phyloP scores from a whole-genome alignment of 2,888 invertebrate genomes.

The Plutella xylostella region DNA sequence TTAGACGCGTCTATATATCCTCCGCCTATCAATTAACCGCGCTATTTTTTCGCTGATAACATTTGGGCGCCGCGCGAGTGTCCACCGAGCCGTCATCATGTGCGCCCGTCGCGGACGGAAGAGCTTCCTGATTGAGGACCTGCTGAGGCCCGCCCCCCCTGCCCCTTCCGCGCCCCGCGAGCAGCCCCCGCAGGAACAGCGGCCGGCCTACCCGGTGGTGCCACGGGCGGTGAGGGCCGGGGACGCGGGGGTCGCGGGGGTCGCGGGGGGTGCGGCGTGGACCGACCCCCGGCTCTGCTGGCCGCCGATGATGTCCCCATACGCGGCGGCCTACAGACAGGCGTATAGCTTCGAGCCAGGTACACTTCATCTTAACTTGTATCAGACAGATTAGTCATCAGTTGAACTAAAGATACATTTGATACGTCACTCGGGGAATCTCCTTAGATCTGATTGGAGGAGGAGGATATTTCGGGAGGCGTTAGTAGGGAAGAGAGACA shows the following conservation, averaged over 20 bases:
- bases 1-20: not conserved
- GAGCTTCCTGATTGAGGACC: slow-evolving; percentile 56
- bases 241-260: not conserved
- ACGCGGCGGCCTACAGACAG: not conserved
- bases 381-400: no score
- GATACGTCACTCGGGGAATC: no score
- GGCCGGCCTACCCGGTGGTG: not conserved
- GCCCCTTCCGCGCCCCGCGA: not conserved
- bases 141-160: slow-evolving; percentile 23
- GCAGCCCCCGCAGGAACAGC: not conserved
- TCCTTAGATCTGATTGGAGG: no score
- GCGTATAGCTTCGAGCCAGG: no score
- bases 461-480: no score
- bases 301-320: not conserved
- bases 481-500: no score
- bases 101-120: slow-evolving; percentile 59
- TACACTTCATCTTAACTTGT: no score
- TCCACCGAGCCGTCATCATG: slow-evolving; percentile 33
- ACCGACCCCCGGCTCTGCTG: not conserved
- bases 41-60: not conserved
- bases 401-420: no score
- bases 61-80: not conserved
- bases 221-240: no score
- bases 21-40: not conserved
- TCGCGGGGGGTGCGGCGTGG: not conserved